A percentile compares a stretch with the other conserved stretches of the same genome.
Evolutionary conservation across 2,888 invertebrate genomes (phyloP).

Genomic region (Pseudanteris insignis): DNA sequence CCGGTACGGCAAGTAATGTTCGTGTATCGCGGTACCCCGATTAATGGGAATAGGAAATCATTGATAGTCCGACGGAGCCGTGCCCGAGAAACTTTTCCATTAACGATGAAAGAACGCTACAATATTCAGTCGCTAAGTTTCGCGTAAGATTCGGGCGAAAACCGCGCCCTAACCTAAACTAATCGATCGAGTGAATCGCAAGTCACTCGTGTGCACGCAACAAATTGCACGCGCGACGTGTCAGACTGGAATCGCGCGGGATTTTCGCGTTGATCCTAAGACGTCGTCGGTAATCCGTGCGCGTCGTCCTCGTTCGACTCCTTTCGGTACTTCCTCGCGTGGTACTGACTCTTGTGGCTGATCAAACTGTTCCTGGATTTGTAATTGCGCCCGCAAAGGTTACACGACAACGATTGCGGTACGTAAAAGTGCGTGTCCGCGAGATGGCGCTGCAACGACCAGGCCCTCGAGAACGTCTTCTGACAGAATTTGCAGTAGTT

Average conservation of each 20-base stretch:
- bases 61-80: too few relatives aligned
- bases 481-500: conserved; percentile 66
- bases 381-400: conserved; percentile 67
- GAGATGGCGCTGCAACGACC: conserved; percentile 68
- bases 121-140: too few relatives aligned
- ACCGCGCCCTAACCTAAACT: too few relatives aligned
- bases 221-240: neutral
- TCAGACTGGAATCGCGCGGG: neutral
- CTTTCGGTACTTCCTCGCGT: conserved; percentile 61
- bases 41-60: too few relatives aligned
- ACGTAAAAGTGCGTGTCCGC: conserved; percentile 68
- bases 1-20: too few relatives aligned
- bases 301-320: conserved; percentile 49
- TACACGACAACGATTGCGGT: conserved; percentile 67
- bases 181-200: too few relatives aligned
- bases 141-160: too few relatives aligned
- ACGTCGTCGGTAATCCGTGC: conserved; percentile 21
- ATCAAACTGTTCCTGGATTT: conserved; percentile 68
- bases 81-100: too few relatives aligned
- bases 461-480: conserved; percentile 68
- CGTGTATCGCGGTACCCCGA: too few relatives aligned
- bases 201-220: too few relatives aligned
- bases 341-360: conserved; percentile 68
- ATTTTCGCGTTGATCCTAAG: neutral
- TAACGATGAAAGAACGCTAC: too few relatives aligned